A percentile compares a stretch with the other conserved stretches of the same genome.
These are phyloP conservation scores for Hetaerina americana DNA, from an alignment of 1,140 invertebrate genomes.

Conservation along the genomic window DNA sequence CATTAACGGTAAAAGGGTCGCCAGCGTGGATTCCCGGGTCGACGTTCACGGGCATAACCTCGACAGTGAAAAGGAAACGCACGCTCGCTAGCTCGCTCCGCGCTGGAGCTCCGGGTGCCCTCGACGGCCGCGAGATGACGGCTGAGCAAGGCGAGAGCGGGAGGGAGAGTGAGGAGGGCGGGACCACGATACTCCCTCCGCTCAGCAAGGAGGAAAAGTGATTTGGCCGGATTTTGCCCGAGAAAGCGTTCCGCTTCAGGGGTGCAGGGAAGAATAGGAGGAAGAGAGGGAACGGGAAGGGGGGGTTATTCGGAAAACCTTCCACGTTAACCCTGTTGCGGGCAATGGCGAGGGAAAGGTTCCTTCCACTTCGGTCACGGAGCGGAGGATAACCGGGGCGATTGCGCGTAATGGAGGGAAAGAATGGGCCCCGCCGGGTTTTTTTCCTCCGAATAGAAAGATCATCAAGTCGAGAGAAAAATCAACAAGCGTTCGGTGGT, in stretches of 20 bases:
- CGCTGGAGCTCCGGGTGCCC: no score
- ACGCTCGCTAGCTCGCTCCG: no score
- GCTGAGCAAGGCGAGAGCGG: neutral
- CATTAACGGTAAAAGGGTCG: neutral
- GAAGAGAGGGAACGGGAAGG: no score
- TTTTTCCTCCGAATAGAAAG: no score
- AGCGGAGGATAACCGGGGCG: neutral
- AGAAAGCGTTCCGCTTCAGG: neutral
- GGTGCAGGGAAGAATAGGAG: neutral
- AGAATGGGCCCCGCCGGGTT: no score
- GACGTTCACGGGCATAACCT: neutral
- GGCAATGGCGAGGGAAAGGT: neutral
- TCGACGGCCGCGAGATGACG: no score
- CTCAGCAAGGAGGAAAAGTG: neutral
- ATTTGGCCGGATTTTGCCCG: neutral
- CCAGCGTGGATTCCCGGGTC: neutral
- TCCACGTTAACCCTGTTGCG: neutral
- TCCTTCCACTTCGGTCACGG: neutral
- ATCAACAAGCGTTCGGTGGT: no score
- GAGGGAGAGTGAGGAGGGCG: neutral
- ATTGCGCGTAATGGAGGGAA: no score
- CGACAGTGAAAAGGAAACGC: neutral
- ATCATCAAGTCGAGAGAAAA: no score
- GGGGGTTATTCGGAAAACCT: no score
- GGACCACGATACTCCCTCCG: neutral